Evolutionary conservation across 2,888 invertebrate species (phyloP).

Genomic region (Syrphus vitripennis): DNA sequence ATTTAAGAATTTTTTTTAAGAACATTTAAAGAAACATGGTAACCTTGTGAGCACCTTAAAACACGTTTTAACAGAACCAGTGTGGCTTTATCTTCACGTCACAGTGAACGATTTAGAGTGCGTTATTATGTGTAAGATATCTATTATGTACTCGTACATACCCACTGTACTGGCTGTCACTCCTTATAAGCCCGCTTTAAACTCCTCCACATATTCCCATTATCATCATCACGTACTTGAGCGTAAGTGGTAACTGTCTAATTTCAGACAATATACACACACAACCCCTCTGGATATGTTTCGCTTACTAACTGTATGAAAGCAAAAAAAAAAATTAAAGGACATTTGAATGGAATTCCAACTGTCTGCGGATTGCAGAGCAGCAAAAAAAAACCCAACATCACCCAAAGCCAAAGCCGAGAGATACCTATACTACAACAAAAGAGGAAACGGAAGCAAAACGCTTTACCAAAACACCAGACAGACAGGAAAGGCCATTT

Average conservation of each 20-base stretch:
- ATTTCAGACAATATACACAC: slow-evolving; percentile 47
- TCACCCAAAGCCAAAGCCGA: background rate
- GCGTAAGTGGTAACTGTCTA: slow-evolving; percentile 63
- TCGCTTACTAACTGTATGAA: background rate
- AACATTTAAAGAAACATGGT: background rate
- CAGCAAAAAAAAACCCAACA: background rate
- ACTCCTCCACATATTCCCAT: background rate
- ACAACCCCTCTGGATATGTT: background rate
- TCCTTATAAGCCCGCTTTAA: background rate
- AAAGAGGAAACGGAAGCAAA: slow-evolving; percentile 12
- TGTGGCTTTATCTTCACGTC: slow-evolving; percentile 20
- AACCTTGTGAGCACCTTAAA: background rate
- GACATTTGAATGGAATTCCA: slow-evolving; percentile 42
- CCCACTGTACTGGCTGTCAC: background rate
- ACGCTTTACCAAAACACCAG: slow-evolving; percentile 22
- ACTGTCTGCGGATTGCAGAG: slow-evolving; percentile 2
- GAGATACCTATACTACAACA: background rate
- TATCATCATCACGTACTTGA: slow-evolving; percentile 56
- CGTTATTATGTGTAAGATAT: slow-evolving; percentile 39
- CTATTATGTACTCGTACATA: background rate
- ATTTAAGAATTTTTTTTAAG: no score
- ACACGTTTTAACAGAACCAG: background rate
- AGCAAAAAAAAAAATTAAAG: background rate
- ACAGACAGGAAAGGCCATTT: slow-evolving; percentile 30
- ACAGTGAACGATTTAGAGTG: slow-evolving; percentile 40